Base-by-base conservation (phyloP, 2,888 invertebrate species). In the Myathropa florea region DNA sequence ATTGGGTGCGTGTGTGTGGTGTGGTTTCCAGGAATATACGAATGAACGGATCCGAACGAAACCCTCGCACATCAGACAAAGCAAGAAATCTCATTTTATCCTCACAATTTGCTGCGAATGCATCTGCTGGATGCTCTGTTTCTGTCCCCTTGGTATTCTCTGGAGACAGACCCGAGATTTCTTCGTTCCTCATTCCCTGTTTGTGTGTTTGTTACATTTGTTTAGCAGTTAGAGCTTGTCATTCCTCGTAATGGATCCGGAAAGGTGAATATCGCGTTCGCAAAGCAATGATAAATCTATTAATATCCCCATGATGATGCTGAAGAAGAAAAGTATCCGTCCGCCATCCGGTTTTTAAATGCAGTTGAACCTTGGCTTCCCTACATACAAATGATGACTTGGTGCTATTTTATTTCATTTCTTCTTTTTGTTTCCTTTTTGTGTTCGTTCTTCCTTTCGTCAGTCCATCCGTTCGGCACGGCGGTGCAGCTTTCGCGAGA, bases 181-280 rank as follows among this genome's bases (percentile, higher is more conserved):
- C 77, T 55, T 68, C 57, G 57, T 57, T 67, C 21, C 28, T 33
- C 71, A 60, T 65, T 68, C 64, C 24, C 18, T 23, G 4, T 59
- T 39, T 55, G 70, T 82, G n/a, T 75, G 82, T 78, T 82, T 78
- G 82, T 86, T 83, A 78, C 86, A 83, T 86, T 86, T 86, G 78
- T 83, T 86, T 71, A 78, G 82, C 82, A 86, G 78, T 86, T 83
- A 86, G 86, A 86, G 86, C 86, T 86, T 86, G 86, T 86, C 86
- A 86, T 86, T 82, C 82, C 78, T 63, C 78, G 86, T 86, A 86
- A 86, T 86, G 86, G 82, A 86, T 86, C 86, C 86, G 82, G 83
- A 86, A 86, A 86, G 86, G 86, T 82, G 86, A 83, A 86, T 86
- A 86, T 83, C 86, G 82, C 86, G 75, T 86, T 83, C 83, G 78